Evolutionary conservation across 2,888 invertebrate genomes (phyloP).

Genomic region (Cecidostiba fungosa): DNA sequence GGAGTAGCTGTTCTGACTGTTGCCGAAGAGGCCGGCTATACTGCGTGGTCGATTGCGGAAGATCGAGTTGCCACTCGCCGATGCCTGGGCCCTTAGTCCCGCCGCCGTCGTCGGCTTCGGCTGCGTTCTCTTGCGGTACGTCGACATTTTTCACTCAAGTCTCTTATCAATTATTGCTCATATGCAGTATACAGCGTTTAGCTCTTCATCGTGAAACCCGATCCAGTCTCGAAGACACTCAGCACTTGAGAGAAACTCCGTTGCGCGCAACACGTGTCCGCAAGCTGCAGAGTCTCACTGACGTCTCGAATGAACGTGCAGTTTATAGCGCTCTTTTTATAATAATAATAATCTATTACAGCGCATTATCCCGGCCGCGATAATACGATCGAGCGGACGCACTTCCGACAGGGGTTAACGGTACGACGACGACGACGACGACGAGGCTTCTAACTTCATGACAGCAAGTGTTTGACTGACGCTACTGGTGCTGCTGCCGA

Average conservation of each 20-base stretch:
- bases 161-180: too few species aligned
- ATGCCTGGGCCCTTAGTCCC: conserved; percentile 78
- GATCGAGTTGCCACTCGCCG: conserved; percentile 79
- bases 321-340: too few species aligned
- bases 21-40: conserved; percentile 74
- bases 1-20: conserved; percentile 74
- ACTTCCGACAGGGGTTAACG: background rate
- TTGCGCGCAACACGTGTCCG: background rate
- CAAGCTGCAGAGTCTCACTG: background rate
- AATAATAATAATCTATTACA: too few species aligned
- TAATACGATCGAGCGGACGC: background rate
- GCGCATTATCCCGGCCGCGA: too few species aligned
- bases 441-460: conserved; percentile 66
- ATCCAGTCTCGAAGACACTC: background rate
- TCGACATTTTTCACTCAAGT: conserved; percentile 72
- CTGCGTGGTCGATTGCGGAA: conserved; percentile 77
- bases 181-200: too few species aligned
- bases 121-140: conserved; percentile 77
- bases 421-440: too few species aligned
- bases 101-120: conserved; percentile 78
- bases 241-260: background rate
- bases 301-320: background rate
- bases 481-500: conserved; percentile 60
- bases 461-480: conserved; percentile 78
- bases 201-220: background rate